Evolutionary conservation across 2,888 invertebrate genomes (phyloP).

Genomic region (Diarsia rubi): DNA sequence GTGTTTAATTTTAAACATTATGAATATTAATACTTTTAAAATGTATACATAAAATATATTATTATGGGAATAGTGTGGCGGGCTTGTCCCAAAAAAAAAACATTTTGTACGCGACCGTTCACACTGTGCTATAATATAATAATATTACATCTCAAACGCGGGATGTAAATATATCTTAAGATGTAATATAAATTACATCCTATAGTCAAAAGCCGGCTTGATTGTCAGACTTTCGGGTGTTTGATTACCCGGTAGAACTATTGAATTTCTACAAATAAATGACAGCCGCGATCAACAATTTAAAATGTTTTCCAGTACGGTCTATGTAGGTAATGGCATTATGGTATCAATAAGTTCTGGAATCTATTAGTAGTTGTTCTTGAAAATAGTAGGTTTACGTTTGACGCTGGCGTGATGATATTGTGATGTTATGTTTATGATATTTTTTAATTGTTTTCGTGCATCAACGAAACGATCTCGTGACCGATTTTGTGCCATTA

Average conservation of each 20-base stretch:
- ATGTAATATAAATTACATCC: too few relatives aligned
- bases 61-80: too few relatives aligned
- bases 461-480: conserved; percentile 26
- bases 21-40: conserved; percentile 42
- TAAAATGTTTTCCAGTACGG: background rate
- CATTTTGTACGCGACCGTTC: too few relatives aligned
- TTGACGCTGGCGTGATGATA: background rate
- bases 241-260: background rate
- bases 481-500: conserved; percentile 39
- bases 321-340: background rate
- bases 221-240: background rate
- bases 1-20: conserved; percentile 43
- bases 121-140: too few relatives aligned
- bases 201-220: too few relatives aligned
- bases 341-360: background rate
- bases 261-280: background rate
- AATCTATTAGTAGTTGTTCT: background rate
- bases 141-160: too few relatives aligned
- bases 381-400: background rate
- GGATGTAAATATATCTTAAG: too few relatives aligned
- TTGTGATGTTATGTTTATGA: background rate
- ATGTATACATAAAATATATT: conserved; percentile 4
- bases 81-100: too few relatives aligned
- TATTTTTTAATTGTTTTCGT: conserved; percentile 36
- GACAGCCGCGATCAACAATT: background rate